Base-by-base conservation (phyloP, 2,888 invertebrate genomes). In the Ellobium chinense region DNA sequence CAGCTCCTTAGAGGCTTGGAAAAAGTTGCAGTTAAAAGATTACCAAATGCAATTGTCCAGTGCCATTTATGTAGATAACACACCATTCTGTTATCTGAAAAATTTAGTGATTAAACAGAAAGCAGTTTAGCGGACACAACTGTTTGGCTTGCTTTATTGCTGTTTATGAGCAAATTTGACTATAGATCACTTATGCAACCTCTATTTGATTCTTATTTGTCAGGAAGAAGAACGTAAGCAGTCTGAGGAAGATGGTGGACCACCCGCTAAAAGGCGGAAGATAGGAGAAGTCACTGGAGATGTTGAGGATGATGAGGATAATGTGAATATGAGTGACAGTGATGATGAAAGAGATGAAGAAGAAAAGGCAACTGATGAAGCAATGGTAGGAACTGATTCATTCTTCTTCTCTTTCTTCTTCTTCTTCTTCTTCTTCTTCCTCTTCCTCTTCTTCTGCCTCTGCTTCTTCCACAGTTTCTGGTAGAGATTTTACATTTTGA, bases 321-420 rank as follows among this genome's bases (percentile, higher is more conserved):
- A n/a, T n/a, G 94, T 70, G 34, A 79, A 77, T 37, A 14, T 56
- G 1, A 81, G 83, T 21, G 85, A 87, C 3, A 87, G 83, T 18
- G 93, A 94, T 79, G 94, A 94, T 74, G 94, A 95, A 79, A 94
- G 94, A 82, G 94, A 85, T 7, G 84, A 87, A 14, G 87, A 86
- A 21, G 88, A 87, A 24, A 86, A 86, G 24, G 80, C 83, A 66
- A 85, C 70, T 29, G 82, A 83, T 54, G 82, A 82, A 76, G 72
- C 84, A 75, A 75, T 84, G 66, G 80, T 85, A 65, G 36, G 58
- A 39, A 4, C 36, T 29, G 5, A 14, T 65, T 12, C 21, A 7
- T 31, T 34, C 65, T 34, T 12, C 31, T 27, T 29, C n/a, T n/a
- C n/a, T n/a, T n/a, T 21, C 27, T 27, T 65, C 65, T 65, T 27